Base-by-base conservation (phyloP, 2,113 vertebrate genomes). In the Thalassoma bifasciatum region DNA sequence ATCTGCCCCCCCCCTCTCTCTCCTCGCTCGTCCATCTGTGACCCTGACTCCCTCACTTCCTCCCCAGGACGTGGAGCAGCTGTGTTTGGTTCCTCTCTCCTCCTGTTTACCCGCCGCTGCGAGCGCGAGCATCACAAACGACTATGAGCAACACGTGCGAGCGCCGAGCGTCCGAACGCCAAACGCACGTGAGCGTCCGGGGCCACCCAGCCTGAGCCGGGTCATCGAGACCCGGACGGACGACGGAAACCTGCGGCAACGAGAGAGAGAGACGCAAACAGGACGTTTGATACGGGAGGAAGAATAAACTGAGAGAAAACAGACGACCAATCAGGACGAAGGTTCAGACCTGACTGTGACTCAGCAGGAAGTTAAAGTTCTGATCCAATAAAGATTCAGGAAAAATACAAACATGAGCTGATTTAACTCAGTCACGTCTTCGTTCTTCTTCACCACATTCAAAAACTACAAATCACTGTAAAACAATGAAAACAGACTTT, bases 31-130 rank as follows among this genome's bases (percentile, higher is more conserved):
- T 59, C 76, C 85, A 80, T 86, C 83, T 79, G 79, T 90, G 88
- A 90, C 88, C 86, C 80, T 63, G 78, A 86, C 88, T 56, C 85
- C 68, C 77, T 46, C 84, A 86, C 88, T 56, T 86, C 68, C 77
- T 46, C 84, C 71, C n/a, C 88, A 57, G 80, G 86, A 90, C 26
- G 56, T 37, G 9, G 44, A 54, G 38, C 91, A 91, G 91, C 91
- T 92, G 91, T 91, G 91, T 92, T 88, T 92, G 67, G 87, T 82
- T 50, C 73, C 61, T 68, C 12, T 7, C 19, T 76, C 54, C 58
- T 34, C 37, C 19, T 86, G 83, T 90, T 90, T 90, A 87, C 65
- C 84, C 75, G 61, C 44, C 10, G 30, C 70, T 8, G 5, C 56
- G 22, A 61, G 21, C n/a, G 61, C 40, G 12, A 49, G 24, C 10